Evolutionary conservation across 2,888 invertebrate species (phyloP).

Genomic region (Dynastes grantii): DNA sequence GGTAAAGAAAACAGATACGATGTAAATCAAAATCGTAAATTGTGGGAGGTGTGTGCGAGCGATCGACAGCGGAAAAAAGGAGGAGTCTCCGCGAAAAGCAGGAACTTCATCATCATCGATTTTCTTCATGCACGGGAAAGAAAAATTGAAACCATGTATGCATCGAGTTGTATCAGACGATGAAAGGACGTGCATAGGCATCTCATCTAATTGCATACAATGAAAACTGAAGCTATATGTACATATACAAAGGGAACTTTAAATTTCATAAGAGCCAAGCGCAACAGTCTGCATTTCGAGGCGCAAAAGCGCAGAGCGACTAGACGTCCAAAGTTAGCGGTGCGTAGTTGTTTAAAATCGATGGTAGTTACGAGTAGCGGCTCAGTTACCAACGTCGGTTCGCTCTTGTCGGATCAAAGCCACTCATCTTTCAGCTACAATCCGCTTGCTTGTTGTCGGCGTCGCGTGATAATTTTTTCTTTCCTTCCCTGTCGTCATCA

Average conservation of each 20-base stretch:
- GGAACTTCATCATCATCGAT: conserved; percentile 33
- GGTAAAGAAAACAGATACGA: conserved; percentile 43
- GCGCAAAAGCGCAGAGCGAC: conserved; percentile 61
- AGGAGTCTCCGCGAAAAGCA: conserved; percentile 22
- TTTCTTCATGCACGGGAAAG: conserved; percentile 20
- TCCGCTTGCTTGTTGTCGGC: conserved; percentile 42
- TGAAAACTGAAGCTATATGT: conserved; percentile 46
- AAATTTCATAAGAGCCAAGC: conserved; percentile 59
- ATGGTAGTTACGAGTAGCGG: conserved; percentile 63
- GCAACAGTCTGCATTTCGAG: conserved; percentile 63
- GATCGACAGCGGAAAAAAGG: conserved; percentile 31
- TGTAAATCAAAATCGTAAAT: conserved; percentile 46
- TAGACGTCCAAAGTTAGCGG: conserved; percentile 55
- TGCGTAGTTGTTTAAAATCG: conserved; percentile 66
- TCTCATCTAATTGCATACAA: conserved; percentile 45
- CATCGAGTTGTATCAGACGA: neutral
- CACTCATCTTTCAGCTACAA: conserved; percentile 41
- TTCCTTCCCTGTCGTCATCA: conserved; percentile 9
- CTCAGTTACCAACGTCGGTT: conserved; percentile 65
- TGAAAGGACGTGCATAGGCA: neutral
- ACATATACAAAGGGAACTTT: conserved; percentile 52
- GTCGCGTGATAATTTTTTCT: conserved; percentile 44
- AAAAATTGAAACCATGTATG: conserved; percentile 17
- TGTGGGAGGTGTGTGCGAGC: conserved; percentile 29
- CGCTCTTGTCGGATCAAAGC: conserved; percentile 56